Evolutionary conservation across 1,140 invertebrate species (phyloP).

Genomic region (Euura saliciscinereae): DNA sequence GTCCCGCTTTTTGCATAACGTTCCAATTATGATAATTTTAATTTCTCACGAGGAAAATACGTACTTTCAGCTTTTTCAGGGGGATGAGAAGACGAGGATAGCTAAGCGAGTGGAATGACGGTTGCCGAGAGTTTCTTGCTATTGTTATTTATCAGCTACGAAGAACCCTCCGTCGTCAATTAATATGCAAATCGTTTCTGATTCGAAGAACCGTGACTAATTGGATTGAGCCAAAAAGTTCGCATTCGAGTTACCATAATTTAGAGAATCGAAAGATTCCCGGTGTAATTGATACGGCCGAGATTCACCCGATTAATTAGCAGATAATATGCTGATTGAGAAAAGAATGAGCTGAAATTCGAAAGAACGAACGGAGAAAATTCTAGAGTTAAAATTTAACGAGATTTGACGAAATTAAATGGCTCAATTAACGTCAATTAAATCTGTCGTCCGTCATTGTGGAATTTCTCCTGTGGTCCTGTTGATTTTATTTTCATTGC

Average conservation of each 20-base stretch:
- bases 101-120: constrained; percentile 3
- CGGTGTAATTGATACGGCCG: too few relatives aligned
- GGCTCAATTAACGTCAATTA: constrained; percentile 5
- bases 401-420: not conserved
- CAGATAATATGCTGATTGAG: too few relatives aligned
- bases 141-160: constrained; percentile 7
- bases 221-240: constrained; percentile 45
- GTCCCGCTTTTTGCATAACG: too few relatives aligned
- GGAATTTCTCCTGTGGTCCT: not conserved
- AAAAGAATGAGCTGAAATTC: too few relatives aligned
- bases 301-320: too few relatives aligned
- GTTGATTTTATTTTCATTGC: not conserved
- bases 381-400: not conserved
- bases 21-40: constrained; percentile 12
- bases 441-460: not conserved
- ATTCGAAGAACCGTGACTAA: constrained; percentile 40
- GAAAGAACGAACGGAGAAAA: too few relatives aligned
- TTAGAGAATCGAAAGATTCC: constrained; percentile 26
- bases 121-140: not conserved
- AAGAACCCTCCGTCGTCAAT: constrained; percentile 12
- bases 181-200: constrained; percentile 42
- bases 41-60: not conserved
- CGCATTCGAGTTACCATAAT: constrained; percentile 40
- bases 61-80: not conserved
- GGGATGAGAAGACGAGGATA: not conserved